phyloP scores from a whole-genome alignment of 1,140 invertebrate genomes.

The Drosophila azteca region DNA sequence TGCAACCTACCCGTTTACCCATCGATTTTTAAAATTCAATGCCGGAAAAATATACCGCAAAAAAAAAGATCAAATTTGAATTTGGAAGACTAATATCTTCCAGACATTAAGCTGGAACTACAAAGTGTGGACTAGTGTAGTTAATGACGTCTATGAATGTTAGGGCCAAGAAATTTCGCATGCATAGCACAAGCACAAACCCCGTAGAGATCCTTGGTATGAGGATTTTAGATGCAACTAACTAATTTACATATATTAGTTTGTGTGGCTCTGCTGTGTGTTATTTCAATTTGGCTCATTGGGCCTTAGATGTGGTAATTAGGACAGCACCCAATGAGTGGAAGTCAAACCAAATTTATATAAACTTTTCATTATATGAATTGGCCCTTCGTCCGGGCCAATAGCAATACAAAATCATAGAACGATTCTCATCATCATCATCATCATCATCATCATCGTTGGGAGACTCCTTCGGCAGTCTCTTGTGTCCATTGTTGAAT shows the following conservation, averaged over 20 bases:
- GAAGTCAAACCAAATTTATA: background rate
- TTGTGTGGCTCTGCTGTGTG: slow-evolving; percentile 14
- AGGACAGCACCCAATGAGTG: slow-evolving; percentile 1
- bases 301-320: slow-evolving; percentile 40
- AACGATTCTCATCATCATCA: slow-evolving; percentile 15
- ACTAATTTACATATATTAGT: slow-evolving; percentile 29
- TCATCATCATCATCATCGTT: slow-evolving; percentile 9
- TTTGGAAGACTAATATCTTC: too few relatives aligned
- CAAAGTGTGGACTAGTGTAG: too few relatives aligned
- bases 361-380: too few relatives aligned
- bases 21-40: too few relatives aligned
- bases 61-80: too few relatives aligned
- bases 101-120: too few relatives aligned
- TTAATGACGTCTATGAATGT: too few relatives aligned
- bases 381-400: background rate
- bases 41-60: too few relatives aligned
- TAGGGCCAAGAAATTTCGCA: too few relatives aligned
- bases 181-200: too few relatives aligned
- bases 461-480: background rate
- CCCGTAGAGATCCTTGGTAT: too few relatives aligned
- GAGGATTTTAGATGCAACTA: slow-evolving; percentile 15
- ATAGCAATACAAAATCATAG: slow-evolving; percentile 17
- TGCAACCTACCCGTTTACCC: too few relatives aligned
- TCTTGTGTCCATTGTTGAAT: slow-evolving; percentile 18
- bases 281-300: slow-evolving; percentile 51